These are phyloP conservation scores for Drosophila rhopaloa DNA, from an alignment of 1,140 invertebrate genomes.

Conservation along the genomic window DNA sequence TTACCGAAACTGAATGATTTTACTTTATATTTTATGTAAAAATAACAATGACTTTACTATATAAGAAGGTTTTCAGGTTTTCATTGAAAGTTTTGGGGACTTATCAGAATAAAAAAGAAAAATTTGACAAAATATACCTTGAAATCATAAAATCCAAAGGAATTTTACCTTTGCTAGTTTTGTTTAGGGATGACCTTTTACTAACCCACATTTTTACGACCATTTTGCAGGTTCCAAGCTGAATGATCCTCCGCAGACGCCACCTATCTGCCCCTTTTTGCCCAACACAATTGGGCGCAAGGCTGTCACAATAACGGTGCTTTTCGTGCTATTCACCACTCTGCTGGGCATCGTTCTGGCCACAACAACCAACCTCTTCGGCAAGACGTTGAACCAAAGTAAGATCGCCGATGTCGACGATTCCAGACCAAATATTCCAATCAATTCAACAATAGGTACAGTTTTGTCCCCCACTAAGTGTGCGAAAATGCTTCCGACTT, in stretches of 20 bases:
- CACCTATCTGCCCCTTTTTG: conserved; percentile 58
- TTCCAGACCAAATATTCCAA: conserved; percentile 83
- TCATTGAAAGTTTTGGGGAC: too few species aligned
- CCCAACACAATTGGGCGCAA: conserved; percentile 59
- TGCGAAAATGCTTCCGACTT: conserved; percentile 33
- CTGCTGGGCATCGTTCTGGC: conserved; percentile 56
- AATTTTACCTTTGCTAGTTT: background rate
- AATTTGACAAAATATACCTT: background rate
- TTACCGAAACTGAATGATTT: too few species aligned
- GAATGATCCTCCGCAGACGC: conserved; percentile 34
- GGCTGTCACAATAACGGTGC: conserved; percentile 60
- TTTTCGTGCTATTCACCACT: conserved; percentile 55
- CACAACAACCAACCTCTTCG: conserved; percentile 65
- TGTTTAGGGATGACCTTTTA: background rate
- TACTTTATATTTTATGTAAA: too few species aligned
- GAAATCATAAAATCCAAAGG: background rate
- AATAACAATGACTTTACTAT: too few species aligned
- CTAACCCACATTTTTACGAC: background rate
- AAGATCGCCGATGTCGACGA: conserved; percentile 83
- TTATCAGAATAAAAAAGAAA: too few species aligned
- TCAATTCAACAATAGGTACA: conserved; percentile 85
- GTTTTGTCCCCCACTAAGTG: conserved; percentile 60
- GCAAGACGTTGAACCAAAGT: conserved; percentile 72
- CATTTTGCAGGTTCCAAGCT: conserved; percentile 48
- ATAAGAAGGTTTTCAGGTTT: too few species aligned